Evolutionary conservation across 1,140 invertebrate species (phyloP).

Genomic region (Chironomus tepperi): DNA sequence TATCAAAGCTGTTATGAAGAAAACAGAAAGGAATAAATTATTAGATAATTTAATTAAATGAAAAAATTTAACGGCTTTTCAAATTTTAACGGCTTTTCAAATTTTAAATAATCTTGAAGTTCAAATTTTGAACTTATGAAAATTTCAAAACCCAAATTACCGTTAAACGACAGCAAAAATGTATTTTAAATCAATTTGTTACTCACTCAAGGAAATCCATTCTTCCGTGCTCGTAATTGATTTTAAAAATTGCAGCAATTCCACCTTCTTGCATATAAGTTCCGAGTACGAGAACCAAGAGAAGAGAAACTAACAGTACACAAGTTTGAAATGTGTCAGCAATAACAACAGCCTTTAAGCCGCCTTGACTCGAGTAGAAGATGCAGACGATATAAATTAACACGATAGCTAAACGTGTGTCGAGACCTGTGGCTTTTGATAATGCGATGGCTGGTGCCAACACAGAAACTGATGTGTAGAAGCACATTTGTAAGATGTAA

Average conservation of each 20-base stretch:
- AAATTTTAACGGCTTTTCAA: not conserved
- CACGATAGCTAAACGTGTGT: conserved; percentile 69
- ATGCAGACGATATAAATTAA: conserved; percentile 85
- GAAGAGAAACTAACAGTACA: not conserved
- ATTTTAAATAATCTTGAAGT: too few species aligned
- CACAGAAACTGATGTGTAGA: conserved; percentile 89
- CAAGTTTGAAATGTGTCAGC: conserved; percentile 74
- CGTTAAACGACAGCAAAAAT: too few species aligned
- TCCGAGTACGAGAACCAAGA: not conserved
- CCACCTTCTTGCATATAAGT: conserved; percentile 46
- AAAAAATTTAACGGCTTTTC: conserved; percentile 23
- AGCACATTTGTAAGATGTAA: conserved; percentile 77
- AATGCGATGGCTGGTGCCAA: conserved; percentile 87
- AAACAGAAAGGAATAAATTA: too few species aligned
- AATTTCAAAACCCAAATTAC: too few species aligned
- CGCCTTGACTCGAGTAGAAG: conserved; percentile 87
- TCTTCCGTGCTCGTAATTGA: conserved; percentile 52
- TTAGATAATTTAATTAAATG: too few species aligned
- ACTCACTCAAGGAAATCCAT: conserved; percentile 72
- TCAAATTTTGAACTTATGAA: too few species aligned
- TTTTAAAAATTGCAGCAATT: conserved; percentile 55
- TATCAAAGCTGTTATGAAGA: conserved; percentile 66
- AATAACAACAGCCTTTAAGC: conserved; percentile 91
- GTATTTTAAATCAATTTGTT: too few species aligned
- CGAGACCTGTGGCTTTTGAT: conserved; percentile 76